Evolutionary conservation across 2,888 invertebrate species (phyloP).

Genomic region (Archaeoteleia sp.): DNA sequence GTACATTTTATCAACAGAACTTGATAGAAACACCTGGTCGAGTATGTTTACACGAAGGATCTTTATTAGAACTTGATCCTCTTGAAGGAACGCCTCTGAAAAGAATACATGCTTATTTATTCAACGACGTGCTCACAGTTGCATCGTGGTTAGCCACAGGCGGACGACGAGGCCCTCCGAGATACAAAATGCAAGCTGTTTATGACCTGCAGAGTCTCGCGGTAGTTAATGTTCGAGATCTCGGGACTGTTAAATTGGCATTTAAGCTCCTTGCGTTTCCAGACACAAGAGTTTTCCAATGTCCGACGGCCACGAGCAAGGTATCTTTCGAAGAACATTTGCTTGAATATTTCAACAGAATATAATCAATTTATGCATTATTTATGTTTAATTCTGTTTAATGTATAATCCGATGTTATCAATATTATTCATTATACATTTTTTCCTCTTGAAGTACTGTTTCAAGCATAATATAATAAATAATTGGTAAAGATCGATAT

Average conservation of each 20-base stretch:
- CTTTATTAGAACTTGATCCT: constrained; percentile 91
- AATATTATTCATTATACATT: no score
- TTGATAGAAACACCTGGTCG: constrained; percentile 86
- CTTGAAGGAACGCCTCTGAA: constrained; percentile 91
- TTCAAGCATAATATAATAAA: no score
- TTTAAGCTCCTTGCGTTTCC: constrained; percentile 97
- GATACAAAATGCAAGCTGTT: constrained; percentile 88
- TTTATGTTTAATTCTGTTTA: no score
- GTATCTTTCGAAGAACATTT: constrained; percentile 56
- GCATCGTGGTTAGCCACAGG: constrained; percentile 84
- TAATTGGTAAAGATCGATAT: no score
- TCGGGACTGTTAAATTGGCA: constrained; percentile 92
- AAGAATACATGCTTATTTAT: constrained; percentile 92
- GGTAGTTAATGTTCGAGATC: constrained; percentile 94
- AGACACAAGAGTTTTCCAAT: constrained; percentile 93
- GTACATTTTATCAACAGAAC: constrained; percentile 74
- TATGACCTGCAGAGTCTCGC: constrained; percentile 93
- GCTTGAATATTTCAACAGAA: no score
- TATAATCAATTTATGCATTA: no score
- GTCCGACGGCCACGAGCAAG: constrained; percentile 85
- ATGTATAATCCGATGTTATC: no score
- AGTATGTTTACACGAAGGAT: constrained; percentile 92
- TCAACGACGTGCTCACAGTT: constrained; percentile 94
- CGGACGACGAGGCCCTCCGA: constrained; percentile 82
- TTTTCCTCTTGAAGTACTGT: no score